Conservation (phyloP, 2,797 vertebrate genomes). For the Knipowitschia caucasica region DNA sequence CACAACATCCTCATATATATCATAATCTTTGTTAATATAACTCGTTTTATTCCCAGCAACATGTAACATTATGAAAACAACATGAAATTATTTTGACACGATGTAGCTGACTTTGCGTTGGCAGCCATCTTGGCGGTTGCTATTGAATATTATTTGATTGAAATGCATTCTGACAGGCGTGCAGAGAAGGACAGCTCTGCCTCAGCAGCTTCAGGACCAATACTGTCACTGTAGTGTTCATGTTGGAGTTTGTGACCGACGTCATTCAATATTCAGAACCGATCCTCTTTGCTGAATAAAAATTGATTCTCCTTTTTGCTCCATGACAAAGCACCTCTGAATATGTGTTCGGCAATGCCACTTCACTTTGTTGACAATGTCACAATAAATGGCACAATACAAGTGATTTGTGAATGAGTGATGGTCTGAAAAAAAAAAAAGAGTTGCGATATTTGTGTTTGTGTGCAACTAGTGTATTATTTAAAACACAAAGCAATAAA, state of each 20-base stretch:
- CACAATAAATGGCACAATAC: not conserved
- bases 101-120: slow-evolving; percentile 1
- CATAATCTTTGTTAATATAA: not conserved
- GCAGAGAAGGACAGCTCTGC: not conserved
- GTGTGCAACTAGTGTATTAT: too few species aligned
- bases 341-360: slow-evolving; percentile 8
- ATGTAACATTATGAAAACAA: not conserved
- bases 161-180: slow-evolving; percentile 16
- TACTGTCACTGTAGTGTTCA: slow-evolving; percentile 10
- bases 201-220: slow-evolving; percentile 15
- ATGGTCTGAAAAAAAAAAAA: not conserved
- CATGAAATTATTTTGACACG: not conserved
- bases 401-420: not conserved
- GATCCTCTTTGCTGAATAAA: slow-evolving; percentile 22
- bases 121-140: slow-evolving; percentile 14
- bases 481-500: too few species aligned
- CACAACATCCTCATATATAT: too few species aligned
- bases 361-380: slow-evolving; percentile 5
- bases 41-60: not conserved
- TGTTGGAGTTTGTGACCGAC: slow-evolving; percentile 21
- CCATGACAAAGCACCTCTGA: slow-evolving; percentile 19
- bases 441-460: too few species aligned
- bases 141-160: slow-evolving; percentile 2
- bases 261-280: slow-evolving; percentile 19
- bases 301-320: slow-evolving; percentile 18